Percentiles rank a stretch among this genome's conserved stretches.
Conservation (phyloP, 2,797 vertebrate species). For the Molossus alvarezi region DNA sequence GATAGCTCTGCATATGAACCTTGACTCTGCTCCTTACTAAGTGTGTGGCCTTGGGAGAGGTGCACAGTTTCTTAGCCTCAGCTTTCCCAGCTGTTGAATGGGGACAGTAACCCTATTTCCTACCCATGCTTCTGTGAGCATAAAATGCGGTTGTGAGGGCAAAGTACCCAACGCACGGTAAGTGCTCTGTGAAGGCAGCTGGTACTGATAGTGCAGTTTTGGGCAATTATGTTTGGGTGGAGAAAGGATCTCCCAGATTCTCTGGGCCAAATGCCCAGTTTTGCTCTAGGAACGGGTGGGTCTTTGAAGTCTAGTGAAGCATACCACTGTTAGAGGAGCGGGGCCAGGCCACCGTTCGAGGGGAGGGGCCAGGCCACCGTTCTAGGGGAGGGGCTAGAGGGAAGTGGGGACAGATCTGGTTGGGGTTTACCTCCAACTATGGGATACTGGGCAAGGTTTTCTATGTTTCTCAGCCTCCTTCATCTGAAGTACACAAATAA, state of each 20-base stretch:
- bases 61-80: background rate
- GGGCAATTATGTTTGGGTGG: background rate
- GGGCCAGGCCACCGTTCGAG: too few relatives aligned
- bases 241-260: background rate
- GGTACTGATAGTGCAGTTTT: background rate
- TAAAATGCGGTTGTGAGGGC: background rate
- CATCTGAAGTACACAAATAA: background rate
- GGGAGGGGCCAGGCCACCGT: too few relatives aligned
- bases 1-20: background rate
- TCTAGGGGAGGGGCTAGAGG: background rate
- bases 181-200: background rate
- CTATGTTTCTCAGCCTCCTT: conserved; percentile 24
- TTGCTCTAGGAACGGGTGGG: background rate
- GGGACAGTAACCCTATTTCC: background rate
- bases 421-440: background rate
- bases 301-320: background rate
- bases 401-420: background rate
- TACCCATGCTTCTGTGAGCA: background rate
- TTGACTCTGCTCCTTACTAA: background rate
- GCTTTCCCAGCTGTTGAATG: background rate
- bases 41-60: background rate
- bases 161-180: background rate
- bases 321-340: too few relatives aligned
- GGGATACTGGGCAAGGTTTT: background rate
- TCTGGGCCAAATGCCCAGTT: background rate